phyloP scores from a whole-genome alignment of 2,888 invertebrate species.

The Synanthedon tipuliformis region DNA sequence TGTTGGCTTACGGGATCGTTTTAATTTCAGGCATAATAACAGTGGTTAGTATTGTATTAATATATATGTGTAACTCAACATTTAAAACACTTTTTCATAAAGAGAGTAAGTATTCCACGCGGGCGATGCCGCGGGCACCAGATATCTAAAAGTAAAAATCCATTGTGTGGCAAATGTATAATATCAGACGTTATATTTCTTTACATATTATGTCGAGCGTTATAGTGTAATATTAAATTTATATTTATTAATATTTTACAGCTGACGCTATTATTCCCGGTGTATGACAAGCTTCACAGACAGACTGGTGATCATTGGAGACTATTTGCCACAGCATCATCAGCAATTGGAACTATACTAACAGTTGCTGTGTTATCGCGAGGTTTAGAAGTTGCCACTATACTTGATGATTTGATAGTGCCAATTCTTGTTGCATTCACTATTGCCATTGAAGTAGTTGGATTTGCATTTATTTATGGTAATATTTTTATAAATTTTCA shows the following conservation, averaged over 20 bases:
- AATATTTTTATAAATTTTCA: constrained; percentile 2
- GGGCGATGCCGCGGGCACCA: too few species aligned
- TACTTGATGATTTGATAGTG: constrained; percentile 47
- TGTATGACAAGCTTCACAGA: constrained; percentile 53
- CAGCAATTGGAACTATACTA: constrained; percentile 49
- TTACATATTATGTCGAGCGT: too few species aligned
- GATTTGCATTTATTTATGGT: constrained; percentile 62
- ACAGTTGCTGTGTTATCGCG: constrained; percentile 46
- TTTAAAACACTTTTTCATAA: too few species aligned
- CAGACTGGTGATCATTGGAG: constrained; percentile 53
- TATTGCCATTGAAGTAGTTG: constrained; percentile 45
- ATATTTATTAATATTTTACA: constrained; percentile 20
- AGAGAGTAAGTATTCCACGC: too few species aligned
- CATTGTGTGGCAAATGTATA: too few species aligned
- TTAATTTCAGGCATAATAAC: constrained; percentile 72
- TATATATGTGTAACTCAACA: too few species aligned
- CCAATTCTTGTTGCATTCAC: constrained; percentile 49
- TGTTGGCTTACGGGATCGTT: constrained; percentile 66
- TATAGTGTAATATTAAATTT: neutral
- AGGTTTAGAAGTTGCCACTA: constrained; percentile 37
- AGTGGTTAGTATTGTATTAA: constrained; percentile 58
- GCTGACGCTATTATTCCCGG: constrained; percentile 52
- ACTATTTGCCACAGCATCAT: constrained; percentile 45
- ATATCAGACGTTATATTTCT: too few species aligned
- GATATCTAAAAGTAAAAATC: too few species aligned